Base-by-base conservation (phyloP, 2,113 vertebrate genomes). In the Progne subis region DNA sequence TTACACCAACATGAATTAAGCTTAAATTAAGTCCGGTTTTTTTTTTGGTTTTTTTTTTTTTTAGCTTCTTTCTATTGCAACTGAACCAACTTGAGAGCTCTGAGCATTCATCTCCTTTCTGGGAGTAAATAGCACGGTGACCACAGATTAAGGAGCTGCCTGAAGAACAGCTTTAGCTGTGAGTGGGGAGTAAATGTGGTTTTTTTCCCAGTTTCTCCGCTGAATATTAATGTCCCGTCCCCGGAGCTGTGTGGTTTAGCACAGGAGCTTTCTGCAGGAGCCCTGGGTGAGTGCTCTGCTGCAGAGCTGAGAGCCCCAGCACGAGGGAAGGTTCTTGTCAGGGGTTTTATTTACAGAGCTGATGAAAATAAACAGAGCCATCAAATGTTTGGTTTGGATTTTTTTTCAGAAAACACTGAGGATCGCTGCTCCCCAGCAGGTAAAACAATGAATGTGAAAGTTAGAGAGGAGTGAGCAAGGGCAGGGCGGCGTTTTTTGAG, bases 101-200 rank as follows among this genome's bases (percentile, higher is more conserved):
- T 3, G 53, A 52, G 86, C 47, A 44, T 86, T 60, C 85, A n/a
- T 87, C 71, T 81, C 56, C 67, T 69, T 47, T 24, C 79, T 86
- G 82, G 50, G 82, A 96, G 71, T 90, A 32, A 96, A 93, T 34
- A 96, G 63, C 63, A 25, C 44, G 19, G 50, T 92, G 88, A 86
- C 76, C 92, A 39, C 43, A 55, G 90, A 92, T 88, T 49, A 94
- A 93, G 56, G 59, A 77, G 71, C 93, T 92, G 89, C 93, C 93
- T 86, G 79, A 74, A 91, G 94, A 95, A 34, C 56, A 80, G 82
- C 69, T 83, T 92, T 59, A 82, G 92, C 88, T 96, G 85, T 52
- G 92, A 95, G 92, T 25, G 18, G 78, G 63, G 70, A 96, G 85
- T 88, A 61, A 95, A 95, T 94, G 90, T 91, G 41, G 90, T 96